A percentile compares a stretch with the other conserved stretches of the same genome.
These are phyloP conservation scores for Ambastaia sidthimunki DNA, from an alignment of 2,797 vertebrate genomes.

Conservation along the genomic window DNA sequence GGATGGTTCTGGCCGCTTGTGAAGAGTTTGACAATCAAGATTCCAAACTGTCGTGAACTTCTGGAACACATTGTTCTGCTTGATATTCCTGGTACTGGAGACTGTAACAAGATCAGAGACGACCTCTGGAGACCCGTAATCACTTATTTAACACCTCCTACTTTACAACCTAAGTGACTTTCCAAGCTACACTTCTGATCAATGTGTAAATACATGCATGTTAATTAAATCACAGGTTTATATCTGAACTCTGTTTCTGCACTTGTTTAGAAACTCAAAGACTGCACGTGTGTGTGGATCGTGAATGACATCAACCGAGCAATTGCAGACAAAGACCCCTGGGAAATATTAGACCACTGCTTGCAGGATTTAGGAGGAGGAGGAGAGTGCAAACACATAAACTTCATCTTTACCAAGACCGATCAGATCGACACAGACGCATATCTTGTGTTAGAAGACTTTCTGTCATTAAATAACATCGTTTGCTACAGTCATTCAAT, in stretches of 20 bases:
- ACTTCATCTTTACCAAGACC: slow-evolving; percentile 40
- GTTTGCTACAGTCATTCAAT: neutral
- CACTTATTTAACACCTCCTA: neutral
- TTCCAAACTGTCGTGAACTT: slow-evolving; percentile 56
- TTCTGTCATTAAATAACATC: too few relatives aligned
- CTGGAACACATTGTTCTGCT: slow-evolving; percentile 66
- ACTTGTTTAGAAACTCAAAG: slow-evolving; percentile 19
- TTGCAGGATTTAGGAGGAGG: slow-evolving; percentile 33
- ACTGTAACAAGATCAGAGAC: slow-evolving; percentile 66
- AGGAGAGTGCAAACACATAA: slow-evolving; percentile 38
- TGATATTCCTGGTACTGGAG: slow-evolving; percentile 72
- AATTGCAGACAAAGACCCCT: slow-evolving; percentile 11
- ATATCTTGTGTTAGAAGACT: slow-evolving; percentile 3
- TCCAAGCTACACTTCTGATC: too few relatives aligned
- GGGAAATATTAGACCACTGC: slow-evolving; percentile 15
- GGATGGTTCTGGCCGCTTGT: slow-evolving; percentile 68
- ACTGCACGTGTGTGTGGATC: slow-evolving; percentile 40
- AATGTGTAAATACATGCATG: too few relatives aligned
- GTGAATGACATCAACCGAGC: slow-evolving; percentile 31
- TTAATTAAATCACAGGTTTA: too few relatives aligned
- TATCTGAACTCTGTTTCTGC: neutral
- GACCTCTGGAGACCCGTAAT: slow-evolving; percentile 68
- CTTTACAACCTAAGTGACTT: too few relatives aligned
- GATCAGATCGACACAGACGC: neutral
- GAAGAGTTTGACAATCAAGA: slow-evolving; percentile 66